Base-by-base conservation (phyloP, 2,888 invertebrate species). In the Cremastinae sp. region DNA sequence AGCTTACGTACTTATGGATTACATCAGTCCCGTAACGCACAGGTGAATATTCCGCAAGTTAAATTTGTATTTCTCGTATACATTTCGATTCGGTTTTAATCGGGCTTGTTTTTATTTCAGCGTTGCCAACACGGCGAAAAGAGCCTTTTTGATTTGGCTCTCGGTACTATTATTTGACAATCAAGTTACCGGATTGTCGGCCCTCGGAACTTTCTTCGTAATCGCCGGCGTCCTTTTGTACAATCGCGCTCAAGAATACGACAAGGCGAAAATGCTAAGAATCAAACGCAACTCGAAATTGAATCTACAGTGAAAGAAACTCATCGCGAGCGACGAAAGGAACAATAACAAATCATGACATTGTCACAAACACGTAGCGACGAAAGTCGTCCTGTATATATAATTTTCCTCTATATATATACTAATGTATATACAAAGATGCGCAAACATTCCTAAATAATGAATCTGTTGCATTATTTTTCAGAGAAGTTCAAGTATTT, bases 11-110 rank as follows among this genome's bases (percentile, higher is more conserved):
- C 92, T 95, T 77, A 95, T 95, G 94, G 94, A 94, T 85, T 95
- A 94, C 84, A 94, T 95, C 85, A 94, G 94, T 87, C 95, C 95
- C 20, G 95, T 95, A 12, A 95, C 95, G 28, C 95, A 95, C 86
- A 94, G 94, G 94, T 94, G 90, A 54, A 51, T 5, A 3, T 36
- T 36, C 20, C 9, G 12, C 0, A 9, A 12, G 5, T 28, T 28
- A 28, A 28, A 28, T 28, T 28, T 3, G 5, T 28, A 28, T 28
- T n/a, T n/a, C n/a, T n/a, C n/a, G 28, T 28, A 28, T 5, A 28
- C n/a, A n/a, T 41, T 2, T 41, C 41, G 41, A 36, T 41, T 5
- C 8, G 41, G 9, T 41, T 41, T 2, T 5, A 41, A 41, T n/a
- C 10, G 10, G n/a, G n/a, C 2, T 36, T 2, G 9, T 9, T 41